Evolutionary conservation across 2,888 invertebrate species (phyloP).

Genomic region (Meiosimyza platycephala): DNA sequence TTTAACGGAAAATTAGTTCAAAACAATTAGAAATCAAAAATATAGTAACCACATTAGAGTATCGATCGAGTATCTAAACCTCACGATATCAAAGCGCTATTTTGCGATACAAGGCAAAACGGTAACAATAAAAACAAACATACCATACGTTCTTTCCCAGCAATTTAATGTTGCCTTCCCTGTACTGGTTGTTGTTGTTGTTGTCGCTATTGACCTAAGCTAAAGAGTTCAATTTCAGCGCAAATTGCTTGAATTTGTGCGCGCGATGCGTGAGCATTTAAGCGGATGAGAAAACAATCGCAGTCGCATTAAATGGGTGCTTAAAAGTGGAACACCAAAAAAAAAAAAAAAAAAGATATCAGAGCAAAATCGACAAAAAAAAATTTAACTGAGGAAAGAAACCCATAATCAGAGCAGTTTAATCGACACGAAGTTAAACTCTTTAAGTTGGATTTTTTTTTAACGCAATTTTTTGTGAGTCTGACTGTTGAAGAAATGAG

Average conservation of each 20-base stretch:
- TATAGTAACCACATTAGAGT: too few species aligned
- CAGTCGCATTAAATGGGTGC: not conserved
- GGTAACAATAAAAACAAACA: conserved; percentile 10
- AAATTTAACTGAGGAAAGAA: not conserved
- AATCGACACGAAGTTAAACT: conserved; percentile 50
- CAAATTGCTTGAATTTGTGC: conserved; percentile 32
- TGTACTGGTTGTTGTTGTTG: not conserved
- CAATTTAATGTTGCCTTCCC: not conserved
- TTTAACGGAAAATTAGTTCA: too few species aligned
- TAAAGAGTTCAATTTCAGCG: conserved; percentile 31
- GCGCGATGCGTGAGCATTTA: conserved; percentile 28
- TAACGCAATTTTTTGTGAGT: not conserved
- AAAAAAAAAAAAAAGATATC: not conserved
- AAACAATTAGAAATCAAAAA: too few species aligned
- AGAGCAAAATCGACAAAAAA: conserved; percentile 1
- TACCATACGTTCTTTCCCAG: conserved; percentile 16
- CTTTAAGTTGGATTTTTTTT: not conserved
- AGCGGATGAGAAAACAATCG: conserved; percentile 21
- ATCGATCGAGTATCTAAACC: too few species aligned
- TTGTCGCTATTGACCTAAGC: conserved; percentile 22
- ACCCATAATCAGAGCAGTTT: conserved; percentile 49
- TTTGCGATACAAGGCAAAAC: not conserved
- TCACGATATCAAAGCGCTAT: too few species aligned
- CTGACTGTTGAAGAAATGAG: conserved; percentile 16
- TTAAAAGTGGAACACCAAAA: not conserved